Evolutionary conservation across 2,113 vertebrate species (phyloP), one percentile per base, ranked within the genome.

Genomic region (Casuarius casuarius): DNA sequence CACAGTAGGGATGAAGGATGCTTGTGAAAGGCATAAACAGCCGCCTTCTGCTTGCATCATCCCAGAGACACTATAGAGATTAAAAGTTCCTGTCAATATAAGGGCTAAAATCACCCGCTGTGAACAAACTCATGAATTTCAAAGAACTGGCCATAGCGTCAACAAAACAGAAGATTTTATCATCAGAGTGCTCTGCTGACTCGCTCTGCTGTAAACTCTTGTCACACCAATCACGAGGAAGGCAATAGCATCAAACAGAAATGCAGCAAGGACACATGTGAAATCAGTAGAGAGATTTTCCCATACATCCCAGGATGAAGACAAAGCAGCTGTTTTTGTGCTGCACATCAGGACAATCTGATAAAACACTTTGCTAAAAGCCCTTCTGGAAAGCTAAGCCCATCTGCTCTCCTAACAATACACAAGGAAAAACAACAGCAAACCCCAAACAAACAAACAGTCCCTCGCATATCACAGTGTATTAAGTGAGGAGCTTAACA

Each of bases 71-170:
- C 78, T 72, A 84, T 2, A 49, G 82, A 94, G 92, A 92, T 94
- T 91, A 95, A 95, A 91, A 95, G 84, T 75, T 88, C 78, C 75
- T 91, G 51, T 93, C 94, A 91, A 84, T 88, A 78, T 59, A 83
- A 0, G 0, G 59, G 76, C 88, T 90, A 77, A 84, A 92, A 91
- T 95, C 97, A 91, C 90, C 94, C 62, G 79, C 87, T 92, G 92
- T 86, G 94, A 97, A 93, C 94, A 95, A 97, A 96, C 75, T 86
- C 78, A 85, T 89, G 94, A 92, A 96, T 94, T 74, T 91, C 94
- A 96, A 97, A 96, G 96, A 85, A 82, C 81, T 66, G 94, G 82
- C 52, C 75, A 79, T 2, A 66, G 86, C 44, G 0, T 90, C 94
- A 91, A 87, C 94, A 95, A 90, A 92, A 51, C 4, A 8, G 48